Evolutionary conservation across 2,797 vertebrate species (phyloP).

Genomic region (Choloepus didactylus): DNA sequence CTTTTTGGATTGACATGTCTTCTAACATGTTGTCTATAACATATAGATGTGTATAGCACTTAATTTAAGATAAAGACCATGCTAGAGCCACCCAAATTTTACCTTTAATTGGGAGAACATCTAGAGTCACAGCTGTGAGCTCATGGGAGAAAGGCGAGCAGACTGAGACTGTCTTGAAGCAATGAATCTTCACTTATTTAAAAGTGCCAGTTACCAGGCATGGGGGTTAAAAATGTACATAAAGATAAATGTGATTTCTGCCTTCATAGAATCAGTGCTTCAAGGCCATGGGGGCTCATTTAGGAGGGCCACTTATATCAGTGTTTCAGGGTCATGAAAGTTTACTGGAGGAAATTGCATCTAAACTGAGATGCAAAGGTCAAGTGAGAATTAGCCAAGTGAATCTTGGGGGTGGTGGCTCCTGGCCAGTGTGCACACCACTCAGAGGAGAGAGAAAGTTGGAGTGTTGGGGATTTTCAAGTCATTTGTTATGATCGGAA

Average conservation of each 20-base stretch:
- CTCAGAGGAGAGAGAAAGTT: neutral
- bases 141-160: neutral
- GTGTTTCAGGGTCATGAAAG: conserved; percentile 1
- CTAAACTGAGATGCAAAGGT: neutral
- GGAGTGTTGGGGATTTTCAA: neutral
- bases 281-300: neutral
- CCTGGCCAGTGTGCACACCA: neutral
- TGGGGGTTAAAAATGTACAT: neutral
- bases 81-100: neutral
- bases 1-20: neutral
- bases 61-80: neutral
- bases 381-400: neutral
- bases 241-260: neutral
- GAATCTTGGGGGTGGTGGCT: neutral
- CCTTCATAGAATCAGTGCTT: neutral
- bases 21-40: neutral
- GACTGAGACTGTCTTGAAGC: neutral
- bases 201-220: neutral
- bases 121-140: neutral
- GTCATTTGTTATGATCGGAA: neutral
- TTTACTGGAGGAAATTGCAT: neutral
- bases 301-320: neutral
- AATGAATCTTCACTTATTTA: neutral
- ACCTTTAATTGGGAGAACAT: neutral
- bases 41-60: neutral